A percentile compares a stretch with the other conserved stretches of the same genome.
Conservation (phyloP, 2,113 vertebrate species). For the Pimephales promelas region DNA sequence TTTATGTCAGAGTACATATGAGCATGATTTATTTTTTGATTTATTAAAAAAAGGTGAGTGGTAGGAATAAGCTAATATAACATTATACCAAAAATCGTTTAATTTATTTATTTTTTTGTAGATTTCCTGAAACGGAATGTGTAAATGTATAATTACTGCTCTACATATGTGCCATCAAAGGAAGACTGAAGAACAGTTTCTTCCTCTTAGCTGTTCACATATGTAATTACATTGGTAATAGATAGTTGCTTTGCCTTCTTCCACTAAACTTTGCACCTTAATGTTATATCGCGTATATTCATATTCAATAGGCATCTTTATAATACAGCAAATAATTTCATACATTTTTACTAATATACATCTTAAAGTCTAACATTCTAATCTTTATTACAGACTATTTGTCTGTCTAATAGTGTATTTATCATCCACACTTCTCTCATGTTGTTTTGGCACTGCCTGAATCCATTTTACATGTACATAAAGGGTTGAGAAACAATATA, state of each 20-base stretch:
- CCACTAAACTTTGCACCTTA: background rate
- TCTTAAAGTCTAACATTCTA: background rate
- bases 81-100: too few species aligned
- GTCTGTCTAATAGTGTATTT: background rate
- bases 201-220: background rate
- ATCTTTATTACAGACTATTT: background rate
- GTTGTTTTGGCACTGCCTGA: background rate
- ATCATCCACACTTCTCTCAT: background rate
- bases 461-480: background rate
- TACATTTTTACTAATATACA: background rate
- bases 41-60: background rate
- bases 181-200: background rate
- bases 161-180: background rate
- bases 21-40: background rate
- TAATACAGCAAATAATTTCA: background rate
- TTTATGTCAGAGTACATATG: background rate
- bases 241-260: background rate
- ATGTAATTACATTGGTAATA: slow-evolving; percentile 1
- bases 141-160: background rate
- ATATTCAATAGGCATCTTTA: background rate
- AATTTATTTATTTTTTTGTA: too few species aligned
- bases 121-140: background rate
- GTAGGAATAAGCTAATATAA: background rate
- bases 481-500: background rate
- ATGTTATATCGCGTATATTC: background rate